Evolutionary conservation across 2,113 vertebrate genomes (phyloP).

Genomic region (Alouatta palliata): DNA sequence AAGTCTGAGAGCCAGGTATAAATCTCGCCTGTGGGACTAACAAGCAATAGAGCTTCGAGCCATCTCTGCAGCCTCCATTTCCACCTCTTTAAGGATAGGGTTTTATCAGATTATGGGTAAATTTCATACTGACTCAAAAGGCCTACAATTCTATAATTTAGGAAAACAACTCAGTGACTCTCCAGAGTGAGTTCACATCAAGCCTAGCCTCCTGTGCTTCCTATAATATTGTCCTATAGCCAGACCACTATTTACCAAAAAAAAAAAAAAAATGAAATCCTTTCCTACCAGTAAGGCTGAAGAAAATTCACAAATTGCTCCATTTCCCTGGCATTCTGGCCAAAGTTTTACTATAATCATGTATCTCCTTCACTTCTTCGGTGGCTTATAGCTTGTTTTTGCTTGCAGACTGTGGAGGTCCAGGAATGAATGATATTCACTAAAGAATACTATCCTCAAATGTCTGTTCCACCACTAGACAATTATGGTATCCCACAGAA

Average conservation of each 20-base stretch:
- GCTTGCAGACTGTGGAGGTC: neutral
- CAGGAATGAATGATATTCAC: neutral
- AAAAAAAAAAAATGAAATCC: slow-evolving; percentile 8
- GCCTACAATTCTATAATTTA: neutral
- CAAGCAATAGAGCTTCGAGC: neutral
- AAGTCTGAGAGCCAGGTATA: neutral
- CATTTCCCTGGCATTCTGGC: neutral
- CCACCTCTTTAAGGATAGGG: slow-evolving; percentile 47
- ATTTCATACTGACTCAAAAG: neutral
- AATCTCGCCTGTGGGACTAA: slow-evolving; percentile 43
- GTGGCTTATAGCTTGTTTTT: slow-evolving; percentile 3
- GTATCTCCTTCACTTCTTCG: neutral
- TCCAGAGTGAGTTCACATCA: neutral
- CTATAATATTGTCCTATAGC: neutral
- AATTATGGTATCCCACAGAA: slow-evolving; percentile 32
- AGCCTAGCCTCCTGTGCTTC: neutral
- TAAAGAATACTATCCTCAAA: neutral
- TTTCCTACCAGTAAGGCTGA: neutral
- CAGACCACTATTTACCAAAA: neutral
- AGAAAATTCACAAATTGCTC: neutral
- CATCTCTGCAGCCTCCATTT: slow-evolving; percentile 32
- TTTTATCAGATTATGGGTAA: neutral
- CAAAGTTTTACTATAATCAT: neutral
- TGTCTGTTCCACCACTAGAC: neutral
- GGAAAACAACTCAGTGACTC: neutral